These are phyloP conservation scores for Athetis lepigone DNA, from an alignment of 2,888 invertebrate genomes.

Conservation along the genomic window DNA sequence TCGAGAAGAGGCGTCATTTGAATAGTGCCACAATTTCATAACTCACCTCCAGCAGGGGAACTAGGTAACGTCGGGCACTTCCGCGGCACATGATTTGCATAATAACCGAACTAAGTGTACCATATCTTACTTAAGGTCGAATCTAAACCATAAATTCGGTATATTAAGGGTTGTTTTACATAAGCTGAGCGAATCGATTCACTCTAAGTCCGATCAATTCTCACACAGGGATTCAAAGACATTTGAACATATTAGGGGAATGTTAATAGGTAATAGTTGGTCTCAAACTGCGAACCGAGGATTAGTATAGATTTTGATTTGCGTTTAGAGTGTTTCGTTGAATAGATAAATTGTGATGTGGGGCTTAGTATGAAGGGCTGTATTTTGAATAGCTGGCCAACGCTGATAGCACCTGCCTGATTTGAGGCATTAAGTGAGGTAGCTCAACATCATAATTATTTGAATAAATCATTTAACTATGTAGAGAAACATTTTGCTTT, in stretches of 20 bases:
- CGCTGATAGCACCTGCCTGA: neutral
- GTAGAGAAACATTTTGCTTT: neutral
- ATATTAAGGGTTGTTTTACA: conserved; percentile 70
- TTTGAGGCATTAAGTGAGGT: no score
- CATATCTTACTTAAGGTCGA: conserved; percentile 65
- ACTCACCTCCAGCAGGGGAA: conserved; percentile 84
- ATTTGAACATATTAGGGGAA: conserved; percentile 80
- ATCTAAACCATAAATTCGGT: conserved; percentile 72
- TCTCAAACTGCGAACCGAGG: conserved; percentile 33
- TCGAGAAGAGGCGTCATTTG: conserved; percentile 56
- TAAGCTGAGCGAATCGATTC: conserved; percentile 68
- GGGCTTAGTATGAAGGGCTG: neutral
- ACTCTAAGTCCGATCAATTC: conserved; percentile 80
- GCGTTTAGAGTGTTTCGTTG: conserved; percentile 36
- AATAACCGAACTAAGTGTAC: conserved; percentile 83
- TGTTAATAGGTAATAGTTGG: conserved; percentile 65
- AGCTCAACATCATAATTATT: neutral
- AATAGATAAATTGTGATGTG: conserved; percentile 28
- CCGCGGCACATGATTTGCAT: conserved; percentile 86
- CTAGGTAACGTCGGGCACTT: conserved; percentile 84
- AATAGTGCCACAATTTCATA: conserved; percentile 77
- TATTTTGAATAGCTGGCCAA: neutral
- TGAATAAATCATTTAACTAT: no score
- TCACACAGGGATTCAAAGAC: conserved; percentile 80
- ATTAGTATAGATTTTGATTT: conserved; percentile 47